These are phyloP conservation scores for Venustaconcha ellipsiformis DNA, from an alignment of 1,140 invertebrate genomes.

Conservation along the genomic window DNA sequence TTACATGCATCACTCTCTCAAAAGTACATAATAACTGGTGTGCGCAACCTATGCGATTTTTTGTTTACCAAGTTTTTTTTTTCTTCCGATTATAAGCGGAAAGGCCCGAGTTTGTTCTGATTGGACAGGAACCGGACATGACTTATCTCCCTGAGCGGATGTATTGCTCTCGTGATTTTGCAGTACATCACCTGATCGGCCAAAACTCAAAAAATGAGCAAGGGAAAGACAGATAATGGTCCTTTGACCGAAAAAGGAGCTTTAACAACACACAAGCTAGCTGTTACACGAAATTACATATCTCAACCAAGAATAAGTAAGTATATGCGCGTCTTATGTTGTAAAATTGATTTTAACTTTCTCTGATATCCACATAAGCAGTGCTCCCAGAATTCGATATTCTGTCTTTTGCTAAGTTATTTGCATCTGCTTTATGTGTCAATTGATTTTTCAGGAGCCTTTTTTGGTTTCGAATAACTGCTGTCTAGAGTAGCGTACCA, in stretches of 20 bases:
- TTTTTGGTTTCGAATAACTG: no score
- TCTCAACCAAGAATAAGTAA: slow-evolving; percentile 97
- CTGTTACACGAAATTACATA: slow-evolving; percentile 95
- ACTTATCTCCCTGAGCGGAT: slow-evolving; percentile 27
- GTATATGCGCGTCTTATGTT: slow-evolving; percentile 67
- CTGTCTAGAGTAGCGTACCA: no score
- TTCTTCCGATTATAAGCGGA: no score
- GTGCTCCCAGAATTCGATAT: neutral
- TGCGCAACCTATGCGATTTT: no score
- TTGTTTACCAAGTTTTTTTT: no score
- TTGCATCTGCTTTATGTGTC: neutral
- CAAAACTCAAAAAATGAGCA: slow-evolving; percentile 16
- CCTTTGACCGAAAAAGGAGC: slow-evolving; percentile 18
- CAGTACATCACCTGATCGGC: slow-evolving; percentile 28
- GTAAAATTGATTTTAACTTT: slow-evolving; percentile 5
- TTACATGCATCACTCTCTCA: no score
- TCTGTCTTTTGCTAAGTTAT: neutral
- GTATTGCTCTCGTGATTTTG: slow-evolving; percentile 25
- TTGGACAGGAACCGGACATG: slow-evolving; percentile 2
- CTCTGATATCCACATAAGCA: neutral
- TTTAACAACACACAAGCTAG: slow-evolving; percentile 73
- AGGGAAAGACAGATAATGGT: slow-evolving; percentile 20
- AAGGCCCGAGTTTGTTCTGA: no score
- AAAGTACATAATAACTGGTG: no score
- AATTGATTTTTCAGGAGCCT: neutral